Percentiles rank a stretch among this genome's conserved stretches.
Evolutionary conservation across 2,888 invertebrate genomes (phyloP).

Genomic region (Limenitis camilla): DNA sequence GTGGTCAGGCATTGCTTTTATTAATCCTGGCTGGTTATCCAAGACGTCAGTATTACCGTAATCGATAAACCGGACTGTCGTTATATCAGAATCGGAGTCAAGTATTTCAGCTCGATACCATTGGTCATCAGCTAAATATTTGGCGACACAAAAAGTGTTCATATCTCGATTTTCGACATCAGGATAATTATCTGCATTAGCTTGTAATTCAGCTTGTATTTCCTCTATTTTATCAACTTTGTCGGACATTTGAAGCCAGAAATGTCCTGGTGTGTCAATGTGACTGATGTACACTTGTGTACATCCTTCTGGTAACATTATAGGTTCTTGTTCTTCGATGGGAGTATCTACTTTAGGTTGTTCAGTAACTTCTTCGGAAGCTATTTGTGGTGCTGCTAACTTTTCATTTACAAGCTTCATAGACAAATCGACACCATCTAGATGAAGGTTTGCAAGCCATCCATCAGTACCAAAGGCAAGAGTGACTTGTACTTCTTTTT

Average conservation of each 20-base stretch:
- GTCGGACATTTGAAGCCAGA: constrained; percentile 81
- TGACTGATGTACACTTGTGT: constrained; percentile 78
- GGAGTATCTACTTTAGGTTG: constrained; percentile 37
- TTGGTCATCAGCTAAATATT: constrained; percentile 85
- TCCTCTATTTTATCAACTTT: constrained; percentile 72
- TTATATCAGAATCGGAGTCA: constrained; percentile 83
- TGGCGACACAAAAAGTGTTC: constrained; percentile 81
- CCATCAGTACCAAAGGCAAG: constrained; percentile 68
- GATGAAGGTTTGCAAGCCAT: constrained; percentile 72
- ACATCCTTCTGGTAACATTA: constrained; percentile 51
- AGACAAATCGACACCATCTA: constrained; percentile 68
- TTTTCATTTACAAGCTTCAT: constrained; percentile 63
- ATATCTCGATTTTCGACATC: constrained; percentile 74
- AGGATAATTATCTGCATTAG: constrained; percentile 64
- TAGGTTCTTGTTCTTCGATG: constrained; percentile 45
- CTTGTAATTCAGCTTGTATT: constrained; percentile 79
- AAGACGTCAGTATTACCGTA: constrained; percentile 86
- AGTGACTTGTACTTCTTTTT: constrained; percentile 71
- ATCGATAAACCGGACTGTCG: constrained; percentile 84
- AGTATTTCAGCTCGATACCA: constrained; percentile 96
- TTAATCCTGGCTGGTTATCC: constrained; percentile 73
- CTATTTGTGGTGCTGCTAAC: constrained; percentile 48
- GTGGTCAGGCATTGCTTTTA: constrained; percentile 77
- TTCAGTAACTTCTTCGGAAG: constrained; percentile 33
- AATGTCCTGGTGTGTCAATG: constrained; percentile 83